Evolutionary conservation across 2,113 vertebrate genomes (phyloP).

Genomic region (Zosterops pallidus): DNA sequence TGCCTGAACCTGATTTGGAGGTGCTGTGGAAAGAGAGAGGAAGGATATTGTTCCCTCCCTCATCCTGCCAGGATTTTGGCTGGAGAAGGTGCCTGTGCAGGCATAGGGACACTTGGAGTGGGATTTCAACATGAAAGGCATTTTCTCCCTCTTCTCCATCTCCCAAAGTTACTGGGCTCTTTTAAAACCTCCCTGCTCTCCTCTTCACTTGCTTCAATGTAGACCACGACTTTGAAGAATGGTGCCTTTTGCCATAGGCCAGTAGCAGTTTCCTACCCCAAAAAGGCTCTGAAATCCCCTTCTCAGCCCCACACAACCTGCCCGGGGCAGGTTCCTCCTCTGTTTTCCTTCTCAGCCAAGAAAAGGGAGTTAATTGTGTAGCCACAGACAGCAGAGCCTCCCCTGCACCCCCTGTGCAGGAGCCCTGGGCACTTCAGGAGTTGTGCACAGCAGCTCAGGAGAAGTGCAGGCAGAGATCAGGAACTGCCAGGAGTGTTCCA

Average conservation of each 20-base stretch:
- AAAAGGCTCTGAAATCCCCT: background rate
- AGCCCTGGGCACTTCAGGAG: background rate
- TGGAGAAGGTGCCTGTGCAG: background rate
- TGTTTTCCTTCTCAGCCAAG: background rate
- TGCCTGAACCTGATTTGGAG: background rate
- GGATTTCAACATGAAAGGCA: background rate
- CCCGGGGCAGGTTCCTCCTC: background rate
- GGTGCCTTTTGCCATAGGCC: constrained; percentile 32
- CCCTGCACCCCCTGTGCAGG: background rate
- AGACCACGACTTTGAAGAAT: background rate
- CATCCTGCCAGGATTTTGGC: background rate
- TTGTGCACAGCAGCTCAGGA: background rate
- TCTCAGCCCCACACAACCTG: rapidly evolving
- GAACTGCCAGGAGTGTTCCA: rapidly evolving
- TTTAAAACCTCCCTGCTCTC: background rate
- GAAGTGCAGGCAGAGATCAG: rapidly evolving
- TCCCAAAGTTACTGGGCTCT: background rate
- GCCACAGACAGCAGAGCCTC: background rate
- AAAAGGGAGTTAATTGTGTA: background rate
- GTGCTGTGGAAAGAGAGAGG: rapidly evolving
- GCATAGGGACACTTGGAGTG: background rate
- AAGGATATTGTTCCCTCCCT: background rate
- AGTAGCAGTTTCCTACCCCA: background rate
- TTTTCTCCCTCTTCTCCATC: background rate
- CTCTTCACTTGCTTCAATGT: background rate